phyloP scores from a whole-genome alignment of 2,113 vertebrate species.

The Odocoileus hemionus region DNA sequence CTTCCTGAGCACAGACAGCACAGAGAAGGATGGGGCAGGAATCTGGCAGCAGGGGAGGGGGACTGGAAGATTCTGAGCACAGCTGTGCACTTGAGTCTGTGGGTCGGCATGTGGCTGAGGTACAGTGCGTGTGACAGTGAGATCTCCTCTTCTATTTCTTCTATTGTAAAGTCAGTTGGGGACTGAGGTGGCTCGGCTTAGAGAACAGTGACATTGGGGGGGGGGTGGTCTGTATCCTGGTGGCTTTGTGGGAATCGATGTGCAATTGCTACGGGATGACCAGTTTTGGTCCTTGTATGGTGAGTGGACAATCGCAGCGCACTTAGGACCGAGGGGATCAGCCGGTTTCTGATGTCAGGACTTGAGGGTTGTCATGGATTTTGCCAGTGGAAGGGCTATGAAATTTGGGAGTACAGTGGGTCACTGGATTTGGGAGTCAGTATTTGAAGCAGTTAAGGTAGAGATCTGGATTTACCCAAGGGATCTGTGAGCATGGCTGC shows the following conservation, averaged over 20 bases:
- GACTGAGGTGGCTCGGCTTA: neutral
- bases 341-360: neutral
- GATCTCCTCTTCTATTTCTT: neutral
- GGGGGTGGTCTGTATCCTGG: neutral
- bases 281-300: neutral
- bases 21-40: neutral
- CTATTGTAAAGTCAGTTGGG: neutral
- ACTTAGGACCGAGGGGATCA: neutral
- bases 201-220: neutral
- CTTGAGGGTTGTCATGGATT: neutral
- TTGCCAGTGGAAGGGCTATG: neutral
- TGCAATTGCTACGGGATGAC: neutral
- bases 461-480: neutral
- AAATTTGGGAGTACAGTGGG: neutral
- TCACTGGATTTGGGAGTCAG: neutral
- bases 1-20: neutral
- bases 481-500: neutral
- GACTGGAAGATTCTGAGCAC: rapidly evolving
- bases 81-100: neutral
- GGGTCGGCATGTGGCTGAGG: no score
- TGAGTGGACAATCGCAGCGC: neutral
- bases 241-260: neutral
- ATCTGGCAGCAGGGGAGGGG: neutral
- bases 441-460: neutral
- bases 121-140: neutral